Evolutionary conservation across 2,113 vertebrate genomes (phyloP).

Genomic region (Bubo scandiacus): DNA sequence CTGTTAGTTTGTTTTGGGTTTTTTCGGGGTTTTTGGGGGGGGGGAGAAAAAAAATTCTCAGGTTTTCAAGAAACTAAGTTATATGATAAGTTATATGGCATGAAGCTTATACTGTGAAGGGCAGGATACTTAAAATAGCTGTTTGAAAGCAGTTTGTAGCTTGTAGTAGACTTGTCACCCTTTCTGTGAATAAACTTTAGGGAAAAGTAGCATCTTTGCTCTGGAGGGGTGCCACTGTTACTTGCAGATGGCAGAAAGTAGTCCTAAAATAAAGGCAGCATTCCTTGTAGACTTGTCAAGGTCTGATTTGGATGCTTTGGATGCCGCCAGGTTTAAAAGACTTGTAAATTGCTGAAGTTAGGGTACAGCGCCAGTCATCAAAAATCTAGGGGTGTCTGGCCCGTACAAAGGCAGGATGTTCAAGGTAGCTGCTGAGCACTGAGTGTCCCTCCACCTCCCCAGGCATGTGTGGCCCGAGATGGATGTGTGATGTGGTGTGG

Average conservation of each 20-base stretch:
- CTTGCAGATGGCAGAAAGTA: neutral
- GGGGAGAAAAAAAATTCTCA: too few relatives aligned
- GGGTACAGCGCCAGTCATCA: neutral
- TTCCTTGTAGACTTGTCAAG: neutral
- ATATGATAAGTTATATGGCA: neutral
- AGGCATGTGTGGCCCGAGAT: fast-evolving
- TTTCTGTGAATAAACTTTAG: neutral
- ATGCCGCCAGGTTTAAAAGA: neutral
- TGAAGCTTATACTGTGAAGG: neutral
- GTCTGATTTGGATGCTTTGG: neutral
- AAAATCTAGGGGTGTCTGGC: neutral
- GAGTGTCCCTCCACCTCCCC: neutral
- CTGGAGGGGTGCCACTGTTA: neutral
- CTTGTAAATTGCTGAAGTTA: neutral
- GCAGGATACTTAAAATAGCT: neutral
- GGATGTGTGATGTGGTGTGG: neutral
- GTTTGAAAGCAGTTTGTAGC: neutral
- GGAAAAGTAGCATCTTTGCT: neutral
- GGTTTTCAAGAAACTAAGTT: neutral
- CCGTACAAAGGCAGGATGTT: neutral
- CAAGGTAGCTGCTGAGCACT: neutral
- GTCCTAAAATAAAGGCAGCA: neutral
- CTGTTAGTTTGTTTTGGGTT: neutral
- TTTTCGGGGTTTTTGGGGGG: too few relatives aligned
- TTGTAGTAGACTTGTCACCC: neutral